phyloP scores from a whole-genome alignment of 2,888 invertebrate genomes.

The Plutella xylostella region DNA sequence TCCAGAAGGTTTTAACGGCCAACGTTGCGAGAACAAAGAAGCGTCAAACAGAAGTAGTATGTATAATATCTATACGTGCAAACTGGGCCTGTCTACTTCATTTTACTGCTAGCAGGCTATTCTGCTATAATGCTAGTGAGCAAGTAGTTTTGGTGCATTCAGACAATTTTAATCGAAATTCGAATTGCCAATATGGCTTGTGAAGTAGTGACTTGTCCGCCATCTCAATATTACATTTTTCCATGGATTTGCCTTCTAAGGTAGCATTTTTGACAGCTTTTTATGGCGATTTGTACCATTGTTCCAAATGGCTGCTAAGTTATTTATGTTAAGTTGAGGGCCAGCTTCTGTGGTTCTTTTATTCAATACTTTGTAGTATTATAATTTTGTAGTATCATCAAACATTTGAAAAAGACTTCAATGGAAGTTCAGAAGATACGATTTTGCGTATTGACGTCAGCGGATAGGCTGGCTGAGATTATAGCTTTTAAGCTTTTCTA shows the following conservation, averaged over 20 bases:
- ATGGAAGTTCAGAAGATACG: too few relatives aligned
- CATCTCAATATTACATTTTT: too few relatives aligned
- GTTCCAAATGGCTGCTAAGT: too few relatives aligned
- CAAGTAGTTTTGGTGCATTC: too few relatives aligned
- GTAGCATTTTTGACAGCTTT: too few relatives aligned
- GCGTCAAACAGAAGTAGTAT: constrained; percentile 80
- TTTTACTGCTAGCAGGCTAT: constrained; percentile 78
- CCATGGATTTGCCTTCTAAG: too few relatives aligned
- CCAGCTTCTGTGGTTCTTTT: constrained; percentile 24
- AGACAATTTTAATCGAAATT: too few relatives aligned
- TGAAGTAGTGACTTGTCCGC: too few relatives aligned
- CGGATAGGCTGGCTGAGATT: constrained; percentile 47
- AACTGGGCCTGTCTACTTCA: constrained; percentile 81
- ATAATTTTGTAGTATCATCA: background rate
- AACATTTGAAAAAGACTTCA: too few relatives aligned
- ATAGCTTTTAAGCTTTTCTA: constrained; percentile 22
- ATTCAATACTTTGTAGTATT: background rate
- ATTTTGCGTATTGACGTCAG: constrained; percentile 16
- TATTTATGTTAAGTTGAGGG: constrained; percentile 21
- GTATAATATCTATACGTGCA: constrained; percentile 84
- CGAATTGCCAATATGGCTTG: too few relatives aligned
- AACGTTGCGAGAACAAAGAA: constrained; percentile 84
- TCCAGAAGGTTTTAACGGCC: constrained; percentile 83
- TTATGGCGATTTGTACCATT: too few relatives aligned
- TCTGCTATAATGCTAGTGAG: too few relatives aligned